These are phyloP conservation scores for Axinella damicornis DNA, from an alignment of 37 sponge, comb jelly and placozoan genomes.

Conservation along the genomic window DNA sequence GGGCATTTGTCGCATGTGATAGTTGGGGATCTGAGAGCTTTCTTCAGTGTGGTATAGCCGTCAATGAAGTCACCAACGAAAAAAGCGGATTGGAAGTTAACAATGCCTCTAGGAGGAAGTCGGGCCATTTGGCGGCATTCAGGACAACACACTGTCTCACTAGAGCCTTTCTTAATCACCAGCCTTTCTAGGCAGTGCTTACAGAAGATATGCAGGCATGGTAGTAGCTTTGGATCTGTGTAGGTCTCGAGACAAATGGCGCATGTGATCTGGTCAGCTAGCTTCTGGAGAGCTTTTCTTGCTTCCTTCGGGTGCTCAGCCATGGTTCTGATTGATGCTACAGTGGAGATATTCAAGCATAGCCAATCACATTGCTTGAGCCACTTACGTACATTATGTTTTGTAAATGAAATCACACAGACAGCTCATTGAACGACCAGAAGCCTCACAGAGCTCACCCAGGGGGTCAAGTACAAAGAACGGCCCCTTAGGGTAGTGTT, in stretches of 20 bases:
- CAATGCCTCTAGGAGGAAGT: background rate
- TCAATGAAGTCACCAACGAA: slow-evolving; percentile 13
- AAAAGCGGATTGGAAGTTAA: background rate
- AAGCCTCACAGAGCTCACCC: too few relatives aligned
- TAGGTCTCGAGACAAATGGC: slow-evolving; percentile 18
- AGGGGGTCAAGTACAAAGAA: too few relatives aligned
- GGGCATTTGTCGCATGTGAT: slow-evolving; percentile 15
- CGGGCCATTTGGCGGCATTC: background rate
- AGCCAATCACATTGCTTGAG: too few relatives aligned
- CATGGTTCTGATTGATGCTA: background rate
- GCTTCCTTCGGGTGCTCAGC: background rate
- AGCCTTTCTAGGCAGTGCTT: background rate
- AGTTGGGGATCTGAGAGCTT: background rate
- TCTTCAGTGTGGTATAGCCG: slow-evolving; percentile 2
- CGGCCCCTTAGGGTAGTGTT: too few relatives aligned
- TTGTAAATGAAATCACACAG: too few relatives aligned
- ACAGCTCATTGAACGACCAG: too few relatives aligned
- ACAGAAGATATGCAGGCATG: slow-evolving; percentile 29
- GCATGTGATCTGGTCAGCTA: slow-evolving; percentile 23
- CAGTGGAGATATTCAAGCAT: too few relatives aligned
- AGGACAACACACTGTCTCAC: background rate
- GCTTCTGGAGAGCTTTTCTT: slow-evolving; percentile 3
- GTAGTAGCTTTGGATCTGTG: slow-evolving; percentile 22
- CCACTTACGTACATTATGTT: too few relatives aligned
- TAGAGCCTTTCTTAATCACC: too few relatives aligned